phyloP scores from a whole-genome alignment of 2,113 vertebrate species.

The human region GRCh38 chr9:106571501-106572000 shows the following conservation, averaged over 20 bases:
- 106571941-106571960: not conserved
- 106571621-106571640: not conserved
- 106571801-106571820: not conserved
- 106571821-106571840: not conserved
- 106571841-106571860: not conserved
- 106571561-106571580: not conserved
- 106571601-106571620: not conserved
- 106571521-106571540: too few species aligned
- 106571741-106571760: not conserved
- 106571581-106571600: not conserved
- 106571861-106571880: not conserved
- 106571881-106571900: not conserved
- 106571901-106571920: not conserved
- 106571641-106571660: not conserved
- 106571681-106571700: not conserved
- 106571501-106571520: too few species aligned
- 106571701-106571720: not conserved
- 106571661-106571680: not conserved
- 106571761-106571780: not conserved
- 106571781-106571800: not conserved
- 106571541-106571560: too few species aligned
- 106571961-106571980: not conserved
- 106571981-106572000: not conserved
- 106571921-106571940: constrained; percentile 12
- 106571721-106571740: not conserved